These are phyloP conservation scores for Nebria brevicollis DNA, from an alignment of 2,888 invertebrate species.

Conservation along the genomic window DNA sequence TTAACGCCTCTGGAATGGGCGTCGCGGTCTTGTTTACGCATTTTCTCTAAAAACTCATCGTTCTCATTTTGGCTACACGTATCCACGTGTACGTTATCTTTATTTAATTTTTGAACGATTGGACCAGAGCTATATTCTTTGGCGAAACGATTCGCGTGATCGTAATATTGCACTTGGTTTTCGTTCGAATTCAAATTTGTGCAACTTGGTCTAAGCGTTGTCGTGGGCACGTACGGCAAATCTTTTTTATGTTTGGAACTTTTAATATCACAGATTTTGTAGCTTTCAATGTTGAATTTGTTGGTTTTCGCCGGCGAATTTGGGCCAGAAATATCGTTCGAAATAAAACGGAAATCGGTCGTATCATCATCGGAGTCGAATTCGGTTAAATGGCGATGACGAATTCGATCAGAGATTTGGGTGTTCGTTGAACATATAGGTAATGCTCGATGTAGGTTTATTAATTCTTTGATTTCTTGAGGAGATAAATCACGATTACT, in stretches of 20 bases:
- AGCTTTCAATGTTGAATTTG: constrained; percentile 21
- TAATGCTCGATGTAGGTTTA: constrained; percentile 14
- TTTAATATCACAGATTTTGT: constrained; percentile 23
- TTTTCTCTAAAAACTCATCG: constrained; percentile 53
- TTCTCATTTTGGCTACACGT: constrained; percentile 52
- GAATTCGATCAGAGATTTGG: constrained; percentile 59
- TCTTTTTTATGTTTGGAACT: neutral
- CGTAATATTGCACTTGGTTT: constrained; percentile 59
- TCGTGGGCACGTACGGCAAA: constrained; percentile 34
- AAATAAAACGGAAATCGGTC: constrained; percentile 9
- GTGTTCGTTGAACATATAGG: constrained; percentile 52
- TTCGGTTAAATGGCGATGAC: constrained; percentile 51
- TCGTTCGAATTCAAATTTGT: neutral
- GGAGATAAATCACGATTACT: neutral
- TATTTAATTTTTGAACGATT: constrained; percentile 58
- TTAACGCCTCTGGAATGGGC: constrained; percentile 62
- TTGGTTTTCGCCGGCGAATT: neutral
- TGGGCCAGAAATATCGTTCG: neutral
- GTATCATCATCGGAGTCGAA: neutral
- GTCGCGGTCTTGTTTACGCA: constrained; percentile 56
- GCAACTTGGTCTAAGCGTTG: neutral
- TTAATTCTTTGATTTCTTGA: constrained; percentile 5
- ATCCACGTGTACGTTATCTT: constrained; percentile 55
- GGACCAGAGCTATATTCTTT: constrained; percentile 58
- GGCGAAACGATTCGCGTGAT: constrained; percentile 63